These are phyloP conservation scores for Crocodylus rhombifer DNA, from an alignment of 2,797 vertebrate genomes.

Conservation along the genomic window DNA sequence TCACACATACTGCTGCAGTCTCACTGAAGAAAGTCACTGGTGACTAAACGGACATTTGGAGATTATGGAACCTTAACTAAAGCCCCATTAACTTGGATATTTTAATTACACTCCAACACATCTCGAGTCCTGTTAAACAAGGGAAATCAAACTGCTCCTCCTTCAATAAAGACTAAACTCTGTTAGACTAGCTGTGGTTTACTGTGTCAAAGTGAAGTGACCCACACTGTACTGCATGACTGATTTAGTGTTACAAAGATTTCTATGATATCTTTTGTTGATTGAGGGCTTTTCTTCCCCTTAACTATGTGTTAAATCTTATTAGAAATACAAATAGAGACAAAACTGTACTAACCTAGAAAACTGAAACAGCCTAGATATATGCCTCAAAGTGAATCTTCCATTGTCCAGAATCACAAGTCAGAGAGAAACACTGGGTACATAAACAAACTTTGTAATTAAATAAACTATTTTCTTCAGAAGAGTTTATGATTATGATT, in stretches of 20 bases:
- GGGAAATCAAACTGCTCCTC: not conserved
- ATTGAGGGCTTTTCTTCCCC: not conserved
- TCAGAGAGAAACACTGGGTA: constrained; percentile 1
- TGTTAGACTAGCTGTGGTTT: not conserved
- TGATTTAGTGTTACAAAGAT: not conserved
- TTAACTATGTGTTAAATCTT: not conserved
- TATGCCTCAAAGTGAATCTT: not conserved
- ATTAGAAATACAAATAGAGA: constrained; percentile 38
- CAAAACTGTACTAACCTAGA: constrained; percentile 2
- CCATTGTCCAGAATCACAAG: not conserved
- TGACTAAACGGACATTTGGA: not conserved
- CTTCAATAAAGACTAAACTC: not conserved
- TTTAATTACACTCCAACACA: not conserved
- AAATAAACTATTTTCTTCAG: not conserved
- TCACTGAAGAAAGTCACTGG: not conserved
- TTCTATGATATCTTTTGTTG: not conserved
- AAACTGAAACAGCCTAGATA: not conserved
- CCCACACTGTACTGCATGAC: not conserved
- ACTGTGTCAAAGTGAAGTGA: not conserved
- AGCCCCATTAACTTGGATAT: not conserved
- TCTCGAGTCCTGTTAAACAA: not conserved
- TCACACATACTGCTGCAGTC: not conserved
- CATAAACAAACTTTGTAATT: too few species aligned
- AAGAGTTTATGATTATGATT: not conserved
- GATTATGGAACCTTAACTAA: not conserved